phyloP scores from a whole-genome alignment of 2,113 vertebrate genomes.

The Glaucomys volans region DNA sequence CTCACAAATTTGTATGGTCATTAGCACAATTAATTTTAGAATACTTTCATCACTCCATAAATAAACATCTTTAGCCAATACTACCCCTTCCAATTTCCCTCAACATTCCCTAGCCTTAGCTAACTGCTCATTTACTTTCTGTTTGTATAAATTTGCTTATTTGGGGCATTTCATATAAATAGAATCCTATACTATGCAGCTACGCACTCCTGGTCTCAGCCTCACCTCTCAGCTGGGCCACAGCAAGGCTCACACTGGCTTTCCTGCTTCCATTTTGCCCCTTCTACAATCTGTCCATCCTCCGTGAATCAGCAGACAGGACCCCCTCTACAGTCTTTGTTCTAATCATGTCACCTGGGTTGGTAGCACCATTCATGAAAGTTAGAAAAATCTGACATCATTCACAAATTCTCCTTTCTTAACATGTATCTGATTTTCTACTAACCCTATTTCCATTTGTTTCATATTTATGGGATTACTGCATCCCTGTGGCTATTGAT shows the following conservation, averaged over 20 bases:
- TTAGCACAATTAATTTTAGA: slow-evolving; percentile 5
- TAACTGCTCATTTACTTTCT: neutral
- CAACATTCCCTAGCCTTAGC: neutral
- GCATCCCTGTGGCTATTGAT: neutral
- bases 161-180: neutral
- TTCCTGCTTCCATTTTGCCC: neutral
- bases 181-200: neutral
- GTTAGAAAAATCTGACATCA: neutral
- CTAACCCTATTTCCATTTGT: neutral
- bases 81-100: neutral
- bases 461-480: neutral
- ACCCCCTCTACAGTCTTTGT: neutral
- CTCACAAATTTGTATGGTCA: neutral
- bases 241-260: neutral
- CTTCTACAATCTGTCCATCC: neutral
- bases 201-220: neutral
- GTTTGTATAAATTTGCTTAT: neutral
- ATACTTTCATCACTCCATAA: neutral
- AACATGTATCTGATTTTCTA: neutral
- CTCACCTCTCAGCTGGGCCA: neutral
- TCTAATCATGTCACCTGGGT: neutral
- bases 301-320: neutral
- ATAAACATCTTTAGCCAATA: neutral
- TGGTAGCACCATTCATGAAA: neutral
- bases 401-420: neutral